These are phyloP conservation scores for Corticium candelabrum DNA, from an alignment of 37 sponge, comb jelly and placozoan species.

Conservation along the genomic window DNA sequence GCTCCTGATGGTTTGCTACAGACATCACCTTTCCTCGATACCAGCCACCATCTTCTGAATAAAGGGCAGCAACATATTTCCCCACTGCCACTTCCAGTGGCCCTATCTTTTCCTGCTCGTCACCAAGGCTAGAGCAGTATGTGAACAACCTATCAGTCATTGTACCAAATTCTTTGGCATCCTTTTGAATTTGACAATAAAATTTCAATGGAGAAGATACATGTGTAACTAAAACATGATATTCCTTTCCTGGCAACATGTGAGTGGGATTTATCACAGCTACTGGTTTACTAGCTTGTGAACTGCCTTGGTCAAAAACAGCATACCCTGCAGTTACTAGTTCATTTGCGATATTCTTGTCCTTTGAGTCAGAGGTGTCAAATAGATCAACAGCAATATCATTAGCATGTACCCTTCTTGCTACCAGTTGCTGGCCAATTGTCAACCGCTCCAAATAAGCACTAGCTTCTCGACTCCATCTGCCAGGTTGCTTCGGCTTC, in stretches of 20 bases:
- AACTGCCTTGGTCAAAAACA: too few species aligned
- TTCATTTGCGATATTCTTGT: background rate
- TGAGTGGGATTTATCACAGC: background rate
- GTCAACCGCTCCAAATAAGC: background rate
- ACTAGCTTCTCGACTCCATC: background rate
- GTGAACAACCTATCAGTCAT: background rate
- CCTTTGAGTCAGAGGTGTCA: background rate
- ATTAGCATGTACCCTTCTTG: background rate
- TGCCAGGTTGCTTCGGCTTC: background rate
- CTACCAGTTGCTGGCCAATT: background rate
- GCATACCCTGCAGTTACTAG: too few species aligned
- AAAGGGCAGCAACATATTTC: background rate
- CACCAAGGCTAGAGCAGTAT: too few species aligned
- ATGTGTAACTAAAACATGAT: background rate
- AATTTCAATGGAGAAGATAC: background rate
- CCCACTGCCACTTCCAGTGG: background rate
- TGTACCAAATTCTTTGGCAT: background rate
- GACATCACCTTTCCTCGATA: background rate
- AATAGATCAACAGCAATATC: background rate
- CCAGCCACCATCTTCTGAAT: background rate
- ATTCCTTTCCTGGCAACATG: background rate
- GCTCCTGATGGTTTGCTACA: slow-evolving; percentile 1
- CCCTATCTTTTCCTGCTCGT: too few species aligned
- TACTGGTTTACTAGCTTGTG: too few species aligned
- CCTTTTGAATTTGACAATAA: background rate